Conservation (phyloP, 2,113 vertebrate species). For the Pimephales promelas region DNA sequence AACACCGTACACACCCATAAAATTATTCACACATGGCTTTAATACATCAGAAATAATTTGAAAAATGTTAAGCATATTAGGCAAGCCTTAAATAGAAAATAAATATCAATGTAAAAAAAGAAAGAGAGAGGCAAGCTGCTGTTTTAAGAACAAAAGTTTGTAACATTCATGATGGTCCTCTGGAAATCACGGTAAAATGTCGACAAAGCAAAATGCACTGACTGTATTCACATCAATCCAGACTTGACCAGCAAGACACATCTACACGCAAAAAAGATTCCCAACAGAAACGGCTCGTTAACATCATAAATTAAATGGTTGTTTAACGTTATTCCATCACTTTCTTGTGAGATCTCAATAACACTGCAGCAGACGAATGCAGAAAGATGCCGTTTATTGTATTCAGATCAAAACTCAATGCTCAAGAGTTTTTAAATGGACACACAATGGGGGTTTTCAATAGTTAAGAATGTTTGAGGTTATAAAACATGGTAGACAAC, state of each 20-base stretch:
- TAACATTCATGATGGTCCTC: conserved; percentile 43
- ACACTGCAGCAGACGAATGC: neutral
- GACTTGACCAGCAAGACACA: neutral
- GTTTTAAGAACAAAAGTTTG: neutral
- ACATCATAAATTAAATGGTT: neutral
- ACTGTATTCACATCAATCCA: conserved; percentile 5
- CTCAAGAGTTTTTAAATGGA: neutral
- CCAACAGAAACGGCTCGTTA: neutral
- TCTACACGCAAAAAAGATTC: neutral
- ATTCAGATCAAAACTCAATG: neutral
- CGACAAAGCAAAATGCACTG: neutral
- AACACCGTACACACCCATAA: neutral
- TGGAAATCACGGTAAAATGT: neutral
- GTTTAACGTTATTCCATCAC: neutral
- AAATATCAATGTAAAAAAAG: conserved; percentile 43
- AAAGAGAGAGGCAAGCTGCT: neutral
- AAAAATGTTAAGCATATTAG: neutral
- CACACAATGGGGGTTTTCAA: neutral
- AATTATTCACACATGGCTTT: conserved; percentile 22
- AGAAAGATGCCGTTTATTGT: neutral
- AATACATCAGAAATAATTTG: conserved; percentile 23
- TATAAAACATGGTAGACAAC: too few relatives aligned
- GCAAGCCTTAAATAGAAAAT: conserved; percentile 29
- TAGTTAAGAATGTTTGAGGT: neutral
- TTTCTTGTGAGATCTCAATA: neutral